phyloP scores from a whole-genome alignment of 2,113 vertebrate species.

The Ceratotherium simum region DNA sequence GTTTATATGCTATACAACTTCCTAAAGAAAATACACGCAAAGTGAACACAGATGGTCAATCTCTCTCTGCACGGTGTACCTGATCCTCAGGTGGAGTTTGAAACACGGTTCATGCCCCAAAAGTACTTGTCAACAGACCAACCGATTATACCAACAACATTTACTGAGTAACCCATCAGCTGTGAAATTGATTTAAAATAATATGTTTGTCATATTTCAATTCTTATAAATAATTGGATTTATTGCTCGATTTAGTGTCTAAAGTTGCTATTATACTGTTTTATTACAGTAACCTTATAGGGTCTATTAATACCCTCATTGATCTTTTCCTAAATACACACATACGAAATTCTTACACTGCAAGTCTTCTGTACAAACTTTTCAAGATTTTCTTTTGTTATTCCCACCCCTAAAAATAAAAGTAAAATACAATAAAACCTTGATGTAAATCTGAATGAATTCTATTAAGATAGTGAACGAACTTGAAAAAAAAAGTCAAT shows the following conservation, averaged over 20 bases:
- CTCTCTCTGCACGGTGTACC: too few species aligned
- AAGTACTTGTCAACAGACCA: background rate
- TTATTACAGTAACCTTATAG: background rate
- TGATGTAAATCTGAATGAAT: background rate
- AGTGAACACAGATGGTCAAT: background rate
- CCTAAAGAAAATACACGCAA: background rate
- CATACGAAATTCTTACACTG: background rate
- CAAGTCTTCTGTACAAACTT: background rate
- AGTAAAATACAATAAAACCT: background rate
- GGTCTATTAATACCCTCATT: background rate
- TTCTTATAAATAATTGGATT: background rate
- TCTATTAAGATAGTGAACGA: background rate
- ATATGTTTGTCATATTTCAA: background rate
- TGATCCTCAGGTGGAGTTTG: background rate
- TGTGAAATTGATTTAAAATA: background rate
- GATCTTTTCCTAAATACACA: background rate
- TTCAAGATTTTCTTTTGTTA: background rate
- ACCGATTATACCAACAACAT: background rate
- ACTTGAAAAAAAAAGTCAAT: background rate
- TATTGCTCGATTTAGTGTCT: background rate
- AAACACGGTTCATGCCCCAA: fast-evolving
- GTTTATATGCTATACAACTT: background rate
- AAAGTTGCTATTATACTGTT: background rate
- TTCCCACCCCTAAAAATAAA: background rate
- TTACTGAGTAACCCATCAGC: background rate